Base-by-base conservation (phyloP, 2,888 invertebrate species). In the Beris morrisii region DNA sequence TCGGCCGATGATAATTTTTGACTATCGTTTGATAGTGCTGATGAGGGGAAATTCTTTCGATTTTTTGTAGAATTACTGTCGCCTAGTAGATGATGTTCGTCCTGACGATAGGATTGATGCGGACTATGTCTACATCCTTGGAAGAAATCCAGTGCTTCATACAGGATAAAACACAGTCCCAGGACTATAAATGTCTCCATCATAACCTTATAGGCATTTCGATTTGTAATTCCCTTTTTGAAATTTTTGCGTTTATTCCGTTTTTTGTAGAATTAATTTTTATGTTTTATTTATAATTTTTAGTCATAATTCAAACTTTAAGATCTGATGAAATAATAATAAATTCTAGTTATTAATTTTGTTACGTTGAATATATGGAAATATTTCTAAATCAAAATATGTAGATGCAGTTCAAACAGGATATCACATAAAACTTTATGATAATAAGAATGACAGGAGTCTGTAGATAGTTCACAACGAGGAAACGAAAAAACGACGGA, bases 141-240 rank as follows among this genome's bases (percentile, higher is more conserved):
- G 77, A 87, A 83, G 77, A 87, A 82, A 77, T 87, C 87, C 79
- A 86, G 85, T 76, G 87, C 83, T 81, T 87, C 86, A 78, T 87
- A 87, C 75, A 87, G 86, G 76, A 87, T 81, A 78, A 87, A 84
- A 82, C 86, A 87, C 77, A 87, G 83, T 73, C 87, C 87, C 73
- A 87, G 82, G 75, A 87, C 84, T 76, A 87, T 81, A 76, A 87
- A 86, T 78, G 86, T 86, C 84, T 87, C 87, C 87, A 87, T 87
- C 64, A 72, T 72, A 69, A 67, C 11, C 50, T 4, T 32, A 50
- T 65, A 15, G 13, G 45, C 57, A 65, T 65, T 15, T 15, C 65
- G 53, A 56, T 22, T 45, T 13, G 22, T 28, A 64, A 43, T 13
- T 44, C 55, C 52, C 15, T 57, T 15, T 4, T 3, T 32, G 15